These are phyloP conservation scores for Heteromurus nitidus DNA, from an alignment of 2,888 invertebrate genomes.

Conservation along the genomic window DNA sequence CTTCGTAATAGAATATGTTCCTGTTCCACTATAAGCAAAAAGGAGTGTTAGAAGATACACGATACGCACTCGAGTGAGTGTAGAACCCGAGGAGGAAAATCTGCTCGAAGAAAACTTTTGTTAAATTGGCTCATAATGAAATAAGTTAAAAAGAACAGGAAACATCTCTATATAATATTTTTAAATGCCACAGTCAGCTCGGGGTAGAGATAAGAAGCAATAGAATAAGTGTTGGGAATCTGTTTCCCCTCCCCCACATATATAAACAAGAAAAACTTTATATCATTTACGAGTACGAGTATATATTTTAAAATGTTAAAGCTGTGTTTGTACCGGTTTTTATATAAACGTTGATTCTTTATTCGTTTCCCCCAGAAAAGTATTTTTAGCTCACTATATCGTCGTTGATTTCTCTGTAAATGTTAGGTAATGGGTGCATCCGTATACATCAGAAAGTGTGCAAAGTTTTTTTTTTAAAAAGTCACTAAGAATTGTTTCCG, in stretches of 20 bases:
- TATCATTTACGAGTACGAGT: too few relatives aligned
- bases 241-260: too few relatives aligned
- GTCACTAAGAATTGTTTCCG: too few relatives aligned
- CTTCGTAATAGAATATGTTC: too few relatives aligned
- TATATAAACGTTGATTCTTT: slow-evolving; percentile 5
- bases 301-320: neutral
- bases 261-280: too few relatives aligned
- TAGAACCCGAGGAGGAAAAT: slow-evolving; percentile 40
- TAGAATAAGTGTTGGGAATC: too few relatives aligned
- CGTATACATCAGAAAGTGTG: neutral
- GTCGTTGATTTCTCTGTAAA: neutral
- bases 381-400: too few relatives aligned
- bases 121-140: slow-evolving; percentile 57
- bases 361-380: neutral
- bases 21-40: too few relatives aligned
- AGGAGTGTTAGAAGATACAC: neutral
- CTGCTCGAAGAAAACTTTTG: slow-evolving; percentile 51
- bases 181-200: slow-evolving; percentile 40
- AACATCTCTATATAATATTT: slow-evolving; percentile 45
- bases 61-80: slow-evolving; percentile 25
- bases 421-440: slow-evolving; percentile 17
- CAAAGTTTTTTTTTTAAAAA: too few relatives aligned
- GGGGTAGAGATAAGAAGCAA: too few relatives aligned
- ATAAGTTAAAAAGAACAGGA: slow-evolving; percentile 56
- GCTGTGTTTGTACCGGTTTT: neutral